Conservation (phyloP, 2,888 invertebrate species). For the Pelosia muscerda region DNA sequence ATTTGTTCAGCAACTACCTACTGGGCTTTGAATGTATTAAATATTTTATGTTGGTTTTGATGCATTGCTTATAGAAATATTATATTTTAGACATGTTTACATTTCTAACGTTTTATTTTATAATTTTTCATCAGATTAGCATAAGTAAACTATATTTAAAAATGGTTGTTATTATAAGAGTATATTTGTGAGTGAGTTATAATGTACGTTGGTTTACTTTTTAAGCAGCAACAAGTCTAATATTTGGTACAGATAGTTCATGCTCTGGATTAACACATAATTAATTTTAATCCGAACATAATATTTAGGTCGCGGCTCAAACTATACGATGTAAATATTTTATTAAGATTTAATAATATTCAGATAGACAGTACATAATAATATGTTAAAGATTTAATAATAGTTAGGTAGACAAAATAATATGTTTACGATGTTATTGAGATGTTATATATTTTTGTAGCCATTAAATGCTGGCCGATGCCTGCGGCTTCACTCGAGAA, state of each 20-base stretch:
- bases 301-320: not conserved
- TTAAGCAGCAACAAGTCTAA: not conserved
- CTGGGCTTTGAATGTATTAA: conserved; percentile 46
- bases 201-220: not conserved
- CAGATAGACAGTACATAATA: no score
- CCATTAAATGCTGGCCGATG: no score
- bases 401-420: no score
- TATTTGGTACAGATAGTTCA: not conserved
- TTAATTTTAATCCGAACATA: not conserved
- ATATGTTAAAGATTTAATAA: not conserved
- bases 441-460: no score
- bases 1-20: conserved; percentile 54
- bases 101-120: conserved; percentile 9
- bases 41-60: conserved; percentile 34
- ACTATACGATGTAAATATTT: not conserved
- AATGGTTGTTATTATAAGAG: not conserved
- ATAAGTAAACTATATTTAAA: not conserved
- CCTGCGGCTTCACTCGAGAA: no score
- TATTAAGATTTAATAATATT: no score
- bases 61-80: conserved; percentile 24
- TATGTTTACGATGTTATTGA: no score
- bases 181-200: not conserved
- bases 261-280: not conserved
- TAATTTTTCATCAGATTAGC: not conserved
- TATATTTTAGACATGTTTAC: conserved; percentile 9